These are phyloP conservation scores for Limnephilus lunatus DNA, from an alignment of 2,888 invertebrate species.

Conservation along the genomic window DNA sequence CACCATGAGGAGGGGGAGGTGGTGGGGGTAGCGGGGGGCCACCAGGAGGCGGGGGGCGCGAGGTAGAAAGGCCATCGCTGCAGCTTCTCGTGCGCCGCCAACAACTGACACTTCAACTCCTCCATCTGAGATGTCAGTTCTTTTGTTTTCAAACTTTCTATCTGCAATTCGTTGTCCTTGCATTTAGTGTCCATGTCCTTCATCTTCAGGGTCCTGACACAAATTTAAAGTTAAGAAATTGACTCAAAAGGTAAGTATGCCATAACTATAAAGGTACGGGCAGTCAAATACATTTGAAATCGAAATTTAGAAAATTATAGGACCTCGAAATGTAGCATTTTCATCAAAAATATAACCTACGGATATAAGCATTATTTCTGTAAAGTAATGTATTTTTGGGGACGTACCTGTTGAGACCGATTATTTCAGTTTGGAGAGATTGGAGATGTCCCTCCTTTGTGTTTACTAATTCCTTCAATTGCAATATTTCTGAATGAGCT, in stretches of 20 bases:
- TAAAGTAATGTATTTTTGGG: neutral
- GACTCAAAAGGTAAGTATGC: neutral
- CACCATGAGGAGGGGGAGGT: slow-evolving; percentile 31
- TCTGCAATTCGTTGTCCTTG: slow-evolving; percentile 54
- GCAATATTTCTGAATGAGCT: slow-evolving; percentile 29
- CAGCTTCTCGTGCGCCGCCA: slow-evolving; percentile 52
- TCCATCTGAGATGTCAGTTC: slow-evolving; percentile 51
- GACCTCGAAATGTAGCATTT: neutral
- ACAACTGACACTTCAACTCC: slow-evolving; percentile 53
- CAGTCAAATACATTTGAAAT: neutral
- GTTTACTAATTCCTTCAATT: slow-evolving; percentile 36
- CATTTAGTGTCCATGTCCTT: slow-evolving; percentile 46
- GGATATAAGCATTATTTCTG: neutral
- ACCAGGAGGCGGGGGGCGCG: slow-evolving; percentile 41
- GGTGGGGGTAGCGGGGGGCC: neutral
- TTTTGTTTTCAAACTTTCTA: slow-evolving; percentile 48
- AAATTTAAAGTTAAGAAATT: neutral
- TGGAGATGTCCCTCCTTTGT: slow-evolving; percentile 33
- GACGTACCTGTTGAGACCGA: slow-evolving; percentile 42
- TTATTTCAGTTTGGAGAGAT: slow-evolving; percentile 48
- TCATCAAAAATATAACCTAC: neutral
- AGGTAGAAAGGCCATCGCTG: slow-evolving; percentile 62
- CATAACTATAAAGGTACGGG: neutral
- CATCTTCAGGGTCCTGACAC: slow-evolving; percentile 42
- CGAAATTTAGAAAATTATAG: neutral